A percentile compares a stretch with the other conserved stretches of the same genome.
phyloP scores from a whole-genome alignment of 2,888 invertebrate genomes.

The Dolichopus griseipennis region DNA sequence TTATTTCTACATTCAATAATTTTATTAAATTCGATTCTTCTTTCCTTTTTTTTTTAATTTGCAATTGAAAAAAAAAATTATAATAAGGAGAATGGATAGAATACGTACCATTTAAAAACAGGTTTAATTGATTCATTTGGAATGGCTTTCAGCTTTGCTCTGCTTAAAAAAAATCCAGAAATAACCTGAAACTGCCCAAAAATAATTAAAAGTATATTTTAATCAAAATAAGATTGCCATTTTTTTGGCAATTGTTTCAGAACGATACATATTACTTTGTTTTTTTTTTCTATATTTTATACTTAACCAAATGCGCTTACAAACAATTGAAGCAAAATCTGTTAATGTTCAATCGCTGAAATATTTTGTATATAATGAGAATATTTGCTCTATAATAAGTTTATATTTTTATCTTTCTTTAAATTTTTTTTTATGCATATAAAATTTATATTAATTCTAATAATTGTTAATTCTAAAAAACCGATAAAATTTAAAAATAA shows the following conservation, averaged over 20 bases:
- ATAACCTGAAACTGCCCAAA: slow-evolving; percentile 11
- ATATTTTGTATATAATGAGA: neutral
- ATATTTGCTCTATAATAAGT: neutral
- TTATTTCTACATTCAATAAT: slow-evolving; percentile 2
- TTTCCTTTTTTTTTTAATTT: neutral
- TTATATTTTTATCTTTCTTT: neutral
- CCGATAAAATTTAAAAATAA: neutral
- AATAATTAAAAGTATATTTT: slow-evolving; percentile 5
- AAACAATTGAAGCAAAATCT: neutral
- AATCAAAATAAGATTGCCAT: neutral
- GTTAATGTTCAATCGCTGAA: neutral
- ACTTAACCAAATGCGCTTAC: neutral
- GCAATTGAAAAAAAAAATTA: neutral
- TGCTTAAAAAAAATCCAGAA: neutral
- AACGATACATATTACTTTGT: slow-evolving; percentile 2
- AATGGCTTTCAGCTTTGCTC: neutral
- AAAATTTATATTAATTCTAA: neutral
- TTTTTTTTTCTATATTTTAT: neutral
- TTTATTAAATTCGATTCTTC: slow-evolving; percentile 5
- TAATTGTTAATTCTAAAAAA: neutral
- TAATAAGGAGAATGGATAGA: neutral
- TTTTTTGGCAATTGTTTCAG: neutral
- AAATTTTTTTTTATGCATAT: neutral
- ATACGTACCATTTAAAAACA: slow-evolving; percentile 9
- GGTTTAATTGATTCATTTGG: neutral